Base-by-base conservation (phyloP, 2,888 invertebrate genomes). In the Eristalinus aeneus region DNA sequence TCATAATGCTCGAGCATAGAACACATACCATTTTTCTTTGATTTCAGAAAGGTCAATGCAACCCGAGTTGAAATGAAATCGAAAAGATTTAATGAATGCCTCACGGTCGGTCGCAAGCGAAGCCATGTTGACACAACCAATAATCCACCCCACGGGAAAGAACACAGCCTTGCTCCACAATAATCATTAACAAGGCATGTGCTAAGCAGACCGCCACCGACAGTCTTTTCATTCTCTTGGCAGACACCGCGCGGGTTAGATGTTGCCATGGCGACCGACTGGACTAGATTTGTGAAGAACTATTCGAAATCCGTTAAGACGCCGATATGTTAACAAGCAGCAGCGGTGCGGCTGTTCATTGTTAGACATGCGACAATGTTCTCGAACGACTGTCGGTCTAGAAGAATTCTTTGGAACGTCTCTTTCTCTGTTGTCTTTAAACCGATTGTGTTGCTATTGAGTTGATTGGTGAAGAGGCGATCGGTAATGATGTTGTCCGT, bases 51-150 rank as follows among this genome's bases (percentile, higher is more conserved):
- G 22, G 58, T 58, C 32, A 69, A 69, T 8, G 58, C 2, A 27
- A 16, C 16, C 27, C 11, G 69, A 9, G 39, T 22, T 60, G 36
- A 69, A 69, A 69, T 69, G 69, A 69, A 69, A 69, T 58, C 69
- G 69, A 69, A 69, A 69, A 69, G 58, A 69, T 20, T 69, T 69
- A 69, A 69, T 69, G 58, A 69, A 11, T 16, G 16, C 27, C 34
- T 69, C 69, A 69, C 69, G 69, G 58, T 27, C 10, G 56, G 34
- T 23, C 23, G 22, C 56, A 56, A 69, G 56, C 22, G 23, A 69
- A 56, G 23, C 16, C 58, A 56, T 69, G 69, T 60, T 69, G 58
- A 58, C 39, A 16, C 36, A 69, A 60, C 56, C n/a, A 68, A 68
- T 68, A 56, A 27, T 65, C 67, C 11, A 6, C 67, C n/a, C n/a